Evolutionary conservation across 2,113 vertebrate species (phyloP), one percentile per base, ranked within the genome.

Genomic region (Salvelinus namaycush): DNA sequence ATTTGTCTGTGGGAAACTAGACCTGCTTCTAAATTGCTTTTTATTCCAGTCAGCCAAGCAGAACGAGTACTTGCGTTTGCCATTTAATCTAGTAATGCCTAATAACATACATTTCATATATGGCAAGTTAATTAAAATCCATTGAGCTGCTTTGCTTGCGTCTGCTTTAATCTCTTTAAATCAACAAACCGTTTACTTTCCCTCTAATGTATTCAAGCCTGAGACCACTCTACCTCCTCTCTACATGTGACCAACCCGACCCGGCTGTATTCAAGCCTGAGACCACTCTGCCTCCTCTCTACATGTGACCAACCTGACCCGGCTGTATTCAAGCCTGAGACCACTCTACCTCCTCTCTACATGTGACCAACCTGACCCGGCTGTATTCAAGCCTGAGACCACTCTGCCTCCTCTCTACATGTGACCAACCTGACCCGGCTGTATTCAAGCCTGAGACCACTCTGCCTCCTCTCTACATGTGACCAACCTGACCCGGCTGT

Each of bases 101-200:
- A 87, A 91, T 93, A 91, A 92, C 89, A 82, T 88, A 87, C 84
- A 89, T 88, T 92, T 90, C 91, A 88, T 92, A 89, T 90, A 90
- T 89, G 90, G 90, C 88, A 88, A 89, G 86, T 92, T 93, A 92
- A 93, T 94, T 92, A 92, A 90, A 92, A 92, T 84, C 86, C 86
- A 89, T 83, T 74, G 73, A 90, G 87, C 76, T 85, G 85, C 84
- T 75, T 75, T 87, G 81, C 83, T 82, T 90, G 78, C 90, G 82
- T 88, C 78, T 85, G 84, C 80, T 83, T 80, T 89, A 91, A 91
- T 91, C 90, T 90, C 66, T 89, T 84, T 86, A 86, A 89, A 90
- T 89, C 90, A 92, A 90, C 92, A 92, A 89, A 87, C 84, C 84
- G 84, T 92, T 91, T 92, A 85, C 87, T 89, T 77, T 72, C 71